Base-by-base conservation (phyloP, 2,797 vertebrate genomes). In the Eptatretus atami region DNA sequence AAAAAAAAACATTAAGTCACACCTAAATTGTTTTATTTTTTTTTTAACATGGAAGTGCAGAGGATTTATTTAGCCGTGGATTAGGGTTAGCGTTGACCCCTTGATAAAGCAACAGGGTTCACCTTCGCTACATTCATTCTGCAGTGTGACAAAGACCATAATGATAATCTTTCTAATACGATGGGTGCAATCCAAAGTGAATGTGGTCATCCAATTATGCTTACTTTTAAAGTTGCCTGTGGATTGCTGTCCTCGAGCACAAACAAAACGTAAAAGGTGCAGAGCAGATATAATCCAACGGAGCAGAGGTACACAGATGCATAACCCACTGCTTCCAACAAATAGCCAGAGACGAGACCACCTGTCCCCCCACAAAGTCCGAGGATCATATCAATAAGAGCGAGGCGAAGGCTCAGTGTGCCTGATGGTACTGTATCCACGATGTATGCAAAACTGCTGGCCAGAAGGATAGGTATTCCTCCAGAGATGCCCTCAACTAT, bases 401-500 rank as follows among this genome's bases (percentile, higher is more conserved):
- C 57, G 9, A 61, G n/a, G 57, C 57, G 57, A n/a, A 61, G n/a
- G 57, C 25, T 61, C n/a, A 61, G 57, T n/a, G 10, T 61, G 57
- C n/a, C 57, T n/a, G 57, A 10, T n/a, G n/a, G n/a, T n/a, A 25
- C 57, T 25, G 25, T 25, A 12, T 61, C 57, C 10, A 25, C 25
- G 12, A 61, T n/a, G 57, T 61, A 61, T 10, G 57, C 57, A 61
- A 61, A 61, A 25, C 57, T 61, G n/a, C 57, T 25, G 57, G 57
- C 57, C 12, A 61, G 12, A 25, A 61, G n/a, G 57, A 25, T n/a
- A 12, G 57, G n/a, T n/a, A n/a, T 10, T n/a, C 57, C 57, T 61
- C 57, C 57, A n/a, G 57, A n/a, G n/a, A 25, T 4, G 31, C 31
- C 31, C 31, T 5, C 4, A 44, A 44, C 6, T 4, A 44, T 44